Conservation (phyloP, 1,140 invertebrate species). For the Glomeris maerens region DNA sequence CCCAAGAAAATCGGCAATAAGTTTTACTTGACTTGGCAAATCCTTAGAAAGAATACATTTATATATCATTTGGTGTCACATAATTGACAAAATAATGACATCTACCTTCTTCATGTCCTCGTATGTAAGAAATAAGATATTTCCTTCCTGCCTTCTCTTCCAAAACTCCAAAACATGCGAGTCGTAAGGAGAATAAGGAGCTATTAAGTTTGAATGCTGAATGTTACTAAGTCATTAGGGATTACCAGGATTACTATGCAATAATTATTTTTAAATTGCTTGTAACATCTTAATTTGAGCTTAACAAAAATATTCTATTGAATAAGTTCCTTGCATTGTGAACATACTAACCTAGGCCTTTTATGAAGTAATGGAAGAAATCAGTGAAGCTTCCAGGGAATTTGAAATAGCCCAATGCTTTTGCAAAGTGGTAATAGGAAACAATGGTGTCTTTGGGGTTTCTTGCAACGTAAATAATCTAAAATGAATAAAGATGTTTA, state of each 20-base stretch:
- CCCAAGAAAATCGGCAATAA: background rate
- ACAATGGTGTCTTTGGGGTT: slow-evolving; percentile 6
- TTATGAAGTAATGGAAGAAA: background rate
- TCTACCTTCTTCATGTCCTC: slow-evolving; percentile 54
- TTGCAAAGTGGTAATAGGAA: slow-evolving; percentile 3
- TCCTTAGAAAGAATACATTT: background rate
- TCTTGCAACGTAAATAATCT: slow-evolving; percentile 1
- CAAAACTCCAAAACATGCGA: slow-evolving; percentile 60
- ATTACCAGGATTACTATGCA: background rate
- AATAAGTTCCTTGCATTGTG: background rate
- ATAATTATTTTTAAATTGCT: background rate
- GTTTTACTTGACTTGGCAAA: background rate
- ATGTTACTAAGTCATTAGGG: background rate
- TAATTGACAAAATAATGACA: background rate
- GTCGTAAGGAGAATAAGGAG: slow-evolving; percentile 54
- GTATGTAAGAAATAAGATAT: slow-evolving; percentile 62
- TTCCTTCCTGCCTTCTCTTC: slow-evolving; percentile 43
- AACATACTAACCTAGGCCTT: background rate
- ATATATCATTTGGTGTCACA: background rate
- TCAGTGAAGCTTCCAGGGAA: background rate
- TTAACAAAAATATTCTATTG: background rate
- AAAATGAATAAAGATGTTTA: background rate
- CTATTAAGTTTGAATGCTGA: slow-evolving; percentile 23
- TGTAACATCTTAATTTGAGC: background rate
- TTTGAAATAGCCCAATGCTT: background rate